Percentiles rank a stretch among this genome's conserved stretches.
phyloP scores from a whole-genome alignment of 2,888 invertebrate genomes.

The Brachyptera risi region DNA sequence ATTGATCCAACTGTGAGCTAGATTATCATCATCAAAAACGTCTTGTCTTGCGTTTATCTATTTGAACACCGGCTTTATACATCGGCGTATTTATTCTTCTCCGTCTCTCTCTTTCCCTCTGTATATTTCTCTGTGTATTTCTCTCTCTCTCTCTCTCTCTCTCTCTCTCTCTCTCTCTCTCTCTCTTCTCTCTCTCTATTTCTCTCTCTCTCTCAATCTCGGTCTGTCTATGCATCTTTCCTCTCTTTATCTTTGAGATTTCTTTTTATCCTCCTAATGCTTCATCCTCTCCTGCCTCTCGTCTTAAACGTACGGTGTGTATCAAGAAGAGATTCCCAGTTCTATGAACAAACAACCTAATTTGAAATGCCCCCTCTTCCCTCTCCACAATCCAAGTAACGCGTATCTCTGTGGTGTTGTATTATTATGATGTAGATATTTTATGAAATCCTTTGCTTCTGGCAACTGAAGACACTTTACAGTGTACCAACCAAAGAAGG shows the following conservation, averaged over 20 bases:
- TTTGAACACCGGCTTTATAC: conserved; percentile 15
- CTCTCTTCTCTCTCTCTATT: conserved; percentile 1
- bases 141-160: not conserved
- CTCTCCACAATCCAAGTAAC: not conserved
- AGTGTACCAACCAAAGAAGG: not conserved
- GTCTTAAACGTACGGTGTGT: not conserved
- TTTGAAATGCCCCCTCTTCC: conserved; percentile 31
- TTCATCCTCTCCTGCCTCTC: conserved; percentile 8
- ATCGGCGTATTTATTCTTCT: not conserved
- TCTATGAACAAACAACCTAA: conserved; percentile 34
- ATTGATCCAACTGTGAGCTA: not conserved
- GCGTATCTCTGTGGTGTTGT: conserved; percentile 29
- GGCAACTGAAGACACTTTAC: conserved; percentile 16
- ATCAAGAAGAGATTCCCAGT: conserved; percentile 15
- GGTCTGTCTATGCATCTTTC: not conserved
- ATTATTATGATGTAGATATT: conserved; percentile 35
- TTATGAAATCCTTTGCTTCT: conserved; percentile 32
- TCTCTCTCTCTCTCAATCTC: not conserved
- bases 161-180: not conserved
- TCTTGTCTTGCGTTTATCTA: conserved; percentile 17
- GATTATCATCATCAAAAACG: conserved; percentile 14
- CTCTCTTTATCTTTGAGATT: not conserved
- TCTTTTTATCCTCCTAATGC: not conserved
- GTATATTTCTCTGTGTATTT: conserved; percentile 10
- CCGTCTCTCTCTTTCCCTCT: not conserved